phyloP scores from a whole-genome alignment of 2,113 vertebrate genomes.

The Psittacula cyanocephala region DNA sequence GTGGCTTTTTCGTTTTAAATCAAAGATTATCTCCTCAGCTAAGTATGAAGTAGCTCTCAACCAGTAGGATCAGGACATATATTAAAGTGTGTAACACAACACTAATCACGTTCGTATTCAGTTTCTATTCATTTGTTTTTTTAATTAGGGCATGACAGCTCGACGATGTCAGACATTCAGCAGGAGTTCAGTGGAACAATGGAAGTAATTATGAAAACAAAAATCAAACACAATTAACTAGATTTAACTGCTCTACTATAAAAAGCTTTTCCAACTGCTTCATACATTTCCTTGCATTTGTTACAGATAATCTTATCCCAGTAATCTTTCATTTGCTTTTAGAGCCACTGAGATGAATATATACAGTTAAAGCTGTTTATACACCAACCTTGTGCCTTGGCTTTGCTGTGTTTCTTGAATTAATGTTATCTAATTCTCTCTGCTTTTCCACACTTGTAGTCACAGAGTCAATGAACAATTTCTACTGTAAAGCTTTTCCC shows the following conservation, averaged over 20 bases:
- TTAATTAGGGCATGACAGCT: not conserved
- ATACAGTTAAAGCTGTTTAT: conserved; percentile 28
- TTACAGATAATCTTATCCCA: conserved; percentile 44
- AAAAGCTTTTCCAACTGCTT: conserved; percentile 38
- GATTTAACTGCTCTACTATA: not conserved
- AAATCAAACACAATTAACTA: conserved; percentile 28
- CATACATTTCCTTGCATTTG: conserved; percentile 19
- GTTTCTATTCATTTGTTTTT: not conserved
- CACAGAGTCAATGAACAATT: conserved; percentile 28
- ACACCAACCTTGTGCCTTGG: not conserved
- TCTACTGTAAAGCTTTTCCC: not conserved
- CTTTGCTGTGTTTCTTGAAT: conserved; percentile 1
- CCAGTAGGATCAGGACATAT: not conserved
- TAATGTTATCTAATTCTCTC: conserved; percentile 17
- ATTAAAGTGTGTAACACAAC: not conserved
- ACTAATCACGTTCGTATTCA: conserved; percentile 7
- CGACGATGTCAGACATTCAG: not conserved
- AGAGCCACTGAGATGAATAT: conserved; percentile 10
- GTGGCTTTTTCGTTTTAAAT: not conserved
- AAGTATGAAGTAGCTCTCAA: not conserved
- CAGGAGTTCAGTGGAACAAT: conserved; percentile 28
- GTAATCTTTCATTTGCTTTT: conserved; percentile 46
- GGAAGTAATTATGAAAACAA: conserved; percentile 47
- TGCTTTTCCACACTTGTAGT: conserved; percentile 23
- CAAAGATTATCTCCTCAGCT: not conserved